Evolutionary conservation across 2,797 vertebrate genomes (phyloP).

Genomic region (Sciurus carolinensis): DNA sequence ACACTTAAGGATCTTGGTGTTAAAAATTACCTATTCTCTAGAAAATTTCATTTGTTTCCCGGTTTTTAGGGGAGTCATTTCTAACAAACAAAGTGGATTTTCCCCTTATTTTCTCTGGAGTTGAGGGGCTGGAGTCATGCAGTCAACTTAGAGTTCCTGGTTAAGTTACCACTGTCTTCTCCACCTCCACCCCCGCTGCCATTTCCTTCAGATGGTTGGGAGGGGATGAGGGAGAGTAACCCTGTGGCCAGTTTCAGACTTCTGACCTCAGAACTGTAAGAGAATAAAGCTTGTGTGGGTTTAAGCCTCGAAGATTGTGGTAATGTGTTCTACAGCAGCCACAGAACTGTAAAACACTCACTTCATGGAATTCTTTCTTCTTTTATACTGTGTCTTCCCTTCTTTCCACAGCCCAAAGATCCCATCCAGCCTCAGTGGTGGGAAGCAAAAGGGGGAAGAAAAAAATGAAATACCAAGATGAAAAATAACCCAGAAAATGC

Average conservation of each 20-base stretch:
- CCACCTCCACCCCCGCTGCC: too few relatives aligned
- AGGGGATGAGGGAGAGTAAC: rapidly evolving
- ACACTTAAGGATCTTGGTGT: not conserved
- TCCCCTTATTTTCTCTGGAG: not conserved
- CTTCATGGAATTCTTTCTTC: not conserved
- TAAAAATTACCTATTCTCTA: not conserved
- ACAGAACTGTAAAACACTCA: too few relatives aligned
- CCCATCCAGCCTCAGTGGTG: not conserved
- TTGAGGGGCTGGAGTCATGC: not conserved
- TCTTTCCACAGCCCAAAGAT: not conserved
- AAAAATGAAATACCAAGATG: not conserved
- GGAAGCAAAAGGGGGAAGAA: not conserved
- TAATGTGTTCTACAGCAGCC: not conserved
- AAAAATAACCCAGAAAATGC: not conserved
- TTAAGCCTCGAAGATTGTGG: not conserved
- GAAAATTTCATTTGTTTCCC: not conserved
- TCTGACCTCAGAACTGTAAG: not conserved
- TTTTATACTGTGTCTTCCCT: not conserved
- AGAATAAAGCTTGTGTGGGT: too few relatives aligned
- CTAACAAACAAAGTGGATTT: not conserved
- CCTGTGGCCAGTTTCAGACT: not conserved
- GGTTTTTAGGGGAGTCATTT: not conserved
- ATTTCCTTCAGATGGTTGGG: not conserved
- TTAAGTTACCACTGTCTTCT: not conserved
- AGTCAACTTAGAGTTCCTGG: not conserved